Evolutionary conservation across 2,797 vertebrate genomes (phyloP).

Genomic region (Jordanella pulchra): DNA sequence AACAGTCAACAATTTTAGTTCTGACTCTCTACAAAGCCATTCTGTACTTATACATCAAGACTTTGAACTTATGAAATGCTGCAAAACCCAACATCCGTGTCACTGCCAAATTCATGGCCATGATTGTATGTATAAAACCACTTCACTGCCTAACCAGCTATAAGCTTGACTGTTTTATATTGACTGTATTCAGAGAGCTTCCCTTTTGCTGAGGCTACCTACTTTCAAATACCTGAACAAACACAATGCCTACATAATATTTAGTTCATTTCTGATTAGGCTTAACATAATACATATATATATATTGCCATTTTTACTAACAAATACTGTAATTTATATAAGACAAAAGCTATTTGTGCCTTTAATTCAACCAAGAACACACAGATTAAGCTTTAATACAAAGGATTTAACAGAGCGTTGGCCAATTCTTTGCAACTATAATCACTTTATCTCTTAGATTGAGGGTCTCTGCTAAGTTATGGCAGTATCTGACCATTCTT

Average conservation of each 20-base stretch:
- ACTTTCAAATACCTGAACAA: neutral
- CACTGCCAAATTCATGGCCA: conserved; percentile 21
- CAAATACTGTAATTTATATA: no score
- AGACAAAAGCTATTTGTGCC: neutral
- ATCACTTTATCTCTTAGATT: no score
- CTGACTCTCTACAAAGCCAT: neutral
- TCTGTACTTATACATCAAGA: neutral
- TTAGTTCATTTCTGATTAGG: neutral
- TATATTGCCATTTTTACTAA: neutral
- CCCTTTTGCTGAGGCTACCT: neutral
- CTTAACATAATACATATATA: neutral
- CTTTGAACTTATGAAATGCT: neutral
- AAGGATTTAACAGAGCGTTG: no score
- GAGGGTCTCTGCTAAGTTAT: neutral
- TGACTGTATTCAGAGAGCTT: neutral
- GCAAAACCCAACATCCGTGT: conserved; percentile 3
- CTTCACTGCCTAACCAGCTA: conserved; percentile 15
- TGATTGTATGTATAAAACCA: conserved; percentile 32
- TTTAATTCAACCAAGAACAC: neutral
- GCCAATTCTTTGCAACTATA: no score
- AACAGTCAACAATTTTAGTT: neutral
- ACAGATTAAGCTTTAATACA: no score
- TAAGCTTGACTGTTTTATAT: neutral
- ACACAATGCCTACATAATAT: neutral
- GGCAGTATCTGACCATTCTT: neutral